Conservation (phyloP, 2,797 vertebrate species). For the Gallirallus australis region DNA sequence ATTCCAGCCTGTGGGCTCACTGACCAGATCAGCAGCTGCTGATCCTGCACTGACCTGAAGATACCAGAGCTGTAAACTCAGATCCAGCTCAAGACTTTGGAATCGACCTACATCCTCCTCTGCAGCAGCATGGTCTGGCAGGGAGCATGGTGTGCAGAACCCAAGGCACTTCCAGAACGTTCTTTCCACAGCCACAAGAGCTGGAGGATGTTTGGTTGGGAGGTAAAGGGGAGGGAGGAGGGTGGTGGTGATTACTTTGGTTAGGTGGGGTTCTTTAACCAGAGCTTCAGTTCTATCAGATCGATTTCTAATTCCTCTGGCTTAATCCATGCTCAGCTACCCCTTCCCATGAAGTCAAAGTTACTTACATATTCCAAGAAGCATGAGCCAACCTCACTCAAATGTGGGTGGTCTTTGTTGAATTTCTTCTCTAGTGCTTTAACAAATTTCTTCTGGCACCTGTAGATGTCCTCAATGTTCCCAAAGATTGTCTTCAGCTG, state of each 20-base stretch:
- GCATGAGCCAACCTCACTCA: constrained; percentile 95
- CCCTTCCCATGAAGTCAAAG: neutral
- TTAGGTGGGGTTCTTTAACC: neutral
- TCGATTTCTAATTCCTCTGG: neutral
- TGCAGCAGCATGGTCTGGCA: neutral
- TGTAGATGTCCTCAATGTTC: constrained; percentile 96
- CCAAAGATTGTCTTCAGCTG: constrained; percentile 94
- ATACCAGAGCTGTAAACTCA: neutral
- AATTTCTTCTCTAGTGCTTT: constrained; percentile 92
- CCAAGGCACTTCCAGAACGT: neutral
- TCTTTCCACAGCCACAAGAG: neutral
- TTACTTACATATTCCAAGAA: constrained; percentile 93
- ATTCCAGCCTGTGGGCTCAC: neutral
- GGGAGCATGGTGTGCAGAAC: neutral
- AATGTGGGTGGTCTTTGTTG: constrained; percentile 91
- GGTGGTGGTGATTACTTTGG: neutral
- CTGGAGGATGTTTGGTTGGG: neutral
- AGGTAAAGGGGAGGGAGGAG: accelerated
- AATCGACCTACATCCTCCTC: neutral
- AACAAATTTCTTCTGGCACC: constrained; percentile 93
- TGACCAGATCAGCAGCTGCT: neutral
- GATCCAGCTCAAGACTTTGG: neutral
- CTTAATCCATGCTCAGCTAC: neutral
- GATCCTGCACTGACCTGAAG: neutral
- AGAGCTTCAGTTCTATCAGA: neutral